Conservation (phyloP, 2,888 invertebrate species). For the Fragum whitleyi region DNA sequence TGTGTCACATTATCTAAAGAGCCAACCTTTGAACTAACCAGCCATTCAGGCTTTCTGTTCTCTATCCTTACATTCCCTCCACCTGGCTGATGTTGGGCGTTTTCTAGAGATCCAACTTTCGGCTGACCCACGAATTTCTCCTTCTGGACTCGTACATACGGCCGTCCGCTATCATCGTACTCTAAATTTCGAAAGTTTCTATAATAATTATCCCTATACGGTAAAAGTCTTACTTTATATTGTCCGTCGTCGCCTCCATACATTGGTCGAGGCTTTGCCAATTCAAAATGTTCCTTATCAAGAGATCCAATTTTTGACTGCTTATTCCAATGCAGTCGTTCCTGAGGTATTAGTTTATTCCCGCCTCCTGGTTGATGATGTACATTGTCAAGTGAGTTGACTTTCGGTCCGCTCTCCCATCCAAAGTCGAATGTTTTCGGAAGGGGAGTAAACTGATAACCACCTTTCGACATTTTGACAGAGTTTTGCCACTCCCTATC, state of each 20-base stretch:
- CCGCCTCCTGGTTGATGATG: constrained; percentile 72
- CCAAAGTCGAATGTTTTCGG: constrained; percentile 44
- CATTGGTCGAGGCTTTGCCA: constrained; percentile 51
- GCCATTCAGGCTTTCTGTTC: constrained; percentile 52
- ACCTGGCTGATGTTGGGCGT: constrained; percentile 91
- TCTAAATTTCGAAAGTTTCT: constrained; percentile 60
- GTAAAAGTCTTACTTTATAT: constrained; percentile 54
- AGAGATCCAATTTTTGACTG: constrained; percentile 71
- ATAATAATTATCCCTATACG: constrained; percentile 44
- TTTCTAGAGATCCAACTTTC: constrained; percentile 96
- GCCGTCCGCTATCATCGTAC: constrained; percentile 59
- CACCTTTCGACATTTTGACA: constrained; percentile 26
- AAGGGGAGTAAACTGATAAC: constrained; percentile 50
- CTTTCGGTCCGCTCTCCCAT: constrained; percentile 65
- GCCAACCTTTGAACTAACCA: constrained; percentile 68
- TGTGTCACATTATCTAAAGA: constrained; percentile 73
- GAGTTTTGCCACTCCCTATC: neutral
- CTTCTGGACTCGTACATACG: constrained; percentile 57
- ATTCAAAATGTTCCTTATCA: constrained; percentile 60
- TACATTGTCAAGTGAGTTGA: constrained; percentile 72
- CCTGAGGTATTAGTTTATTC: constrained; percentile 62
- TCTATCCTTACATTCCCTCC: constrained; percentile 67
- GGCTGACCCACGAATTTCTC: constrained; percentile 89
- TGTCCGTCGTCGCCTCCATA: constrained; percentile 49
- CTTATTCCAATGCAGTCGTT: constrained; percentile 67